Evolutionary conservation across 2,888 invertebrate species (phyloP).

Genomic region (Muschampia plurimacula): DNA sequence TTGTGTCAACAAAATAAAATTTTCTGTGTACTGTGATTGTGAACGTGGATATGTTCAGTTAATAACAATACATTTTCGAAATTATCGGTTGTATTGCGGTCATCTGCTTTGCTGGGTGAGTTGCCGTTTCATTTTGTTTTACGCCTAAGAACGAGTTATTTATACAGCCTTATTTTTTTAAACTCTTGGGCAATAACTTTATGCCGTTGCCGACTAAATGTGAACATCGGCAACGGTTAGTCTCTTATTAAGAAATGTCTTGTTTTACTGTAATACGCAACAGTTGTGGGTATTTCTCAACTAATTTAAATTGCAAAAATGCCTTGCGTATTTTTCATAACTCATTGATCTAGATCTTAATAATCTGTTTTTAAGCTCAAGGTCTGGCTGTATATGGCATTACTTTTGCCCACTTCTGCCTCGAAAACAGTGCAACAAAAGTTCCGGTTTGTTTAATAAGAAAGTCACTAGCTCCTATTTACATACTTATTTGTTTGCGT

Average conservation of each 20-base stretch:
- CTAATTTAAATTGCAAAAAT: slow-evolving; percentile 9
- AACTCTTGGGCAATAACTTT: slow-evolving; percentile 23
- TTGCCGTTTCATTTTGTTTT: slow-evolving; percentile 46
- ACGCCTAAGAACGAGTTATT: slow-evolving; percentile 45
- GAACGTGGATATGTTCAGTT: slow-evolving; percentile 37
- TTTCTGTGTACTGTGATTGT: slow-evolving; percentile 44
- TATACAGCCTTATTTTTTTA: slow-evolving; percentile 43
- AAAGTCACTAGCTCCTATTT: slow-evolving; percentile 1
- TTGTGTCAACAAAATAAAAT: slow-evolving; percentile 36
- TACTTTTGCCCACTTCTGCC: slow-evolving; percentile 14
- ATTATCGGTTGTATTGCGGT: slow-evolving; percentile 39
- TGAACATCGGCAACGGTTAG: slow-evolving; percentile 14
- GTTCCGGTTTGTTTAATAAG: slow-evolving; percentile 25
- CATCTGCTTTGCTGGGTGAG: slow-evolving; percentile 42
- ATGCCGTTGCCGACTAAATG: slow-evolving; percentile 11
- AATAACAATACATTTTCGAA: slow-evolving; percentile 40
- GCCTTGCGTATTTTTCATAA: slow-evolving; percentile 9
- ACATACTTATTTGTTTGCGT: not conserved
- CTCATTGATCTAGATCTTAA: slow-evolving; percentile 19
- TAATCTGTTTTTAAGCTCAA: slow-evolving; percentile 21
- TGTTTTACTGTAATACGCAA: slow-evolving; percentile 15
- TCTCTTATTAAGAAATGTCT: slow-evolving; percentile 26
- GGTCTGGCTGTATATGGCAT: slow-evolving; percentile 7
- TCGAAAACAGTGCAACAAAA: not conserved
- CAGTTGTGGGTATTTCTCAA: slow-evolving; percentile 12